These are phyloP conservation scores for Cataglyphis livida DNA, from an alignment of 2,888 invertebrate genomes.

Conservation along the genomic window DNA sequence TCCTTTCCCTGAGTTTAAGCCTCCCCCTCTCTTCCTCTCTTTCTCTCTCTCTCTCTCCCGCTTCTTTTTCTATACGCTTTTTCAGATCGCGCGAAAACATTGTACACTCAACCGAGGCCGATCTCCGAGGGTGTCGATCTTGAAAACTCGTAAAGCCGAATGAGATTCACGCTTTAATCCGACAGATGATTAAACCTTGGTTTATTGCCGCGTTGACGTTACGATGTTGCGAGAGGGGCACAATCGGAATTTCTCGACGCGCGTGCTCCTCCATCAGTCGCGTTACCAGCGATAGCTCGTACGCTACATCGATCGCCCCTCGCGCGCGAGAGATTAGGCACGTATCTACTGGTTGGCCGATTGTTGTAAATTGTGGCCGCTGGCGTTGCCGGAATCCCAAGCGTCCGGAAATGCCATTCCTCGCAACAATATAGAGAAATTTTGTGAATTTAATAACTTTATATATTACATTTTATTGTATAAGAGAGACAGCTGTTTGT, in stretches of 20 bases:
- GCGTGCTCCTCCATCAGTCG: constrained; percentile 53
- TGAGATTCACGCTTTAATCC: constrained; percentile 83
- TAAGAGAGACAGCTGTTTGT: background rate
- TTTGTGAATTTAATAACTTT: background rate
- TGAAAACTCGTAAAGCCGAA: constrained; percentile 84
- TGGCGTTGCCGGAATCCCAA: background rate
- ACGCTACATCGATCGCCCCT: constrained; percentile 35
- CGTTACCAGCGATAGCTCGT: constrained; percentile 38
- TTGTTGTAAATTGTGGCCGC: constrained; percentile 40
- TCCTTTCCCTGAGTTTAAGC: constrained; percentile 40
- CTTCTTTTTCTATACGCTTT: constrained; percentile 34
- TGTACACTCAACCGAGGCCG: constrained; percentile 50
- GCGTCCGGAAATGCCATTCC: background rate
- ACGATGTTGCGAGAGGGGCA: constrained; percentile 66
- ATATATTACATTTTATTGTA: background rate
- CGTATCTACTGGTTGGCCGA: constrained; percentile 29
- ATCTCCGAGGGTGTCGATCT: constrained; percentile 75
- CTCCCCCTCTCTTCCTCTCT: background rate
- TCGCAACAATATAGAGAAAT: background rate
- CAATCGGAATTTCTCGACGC: constrained; percentile 49
- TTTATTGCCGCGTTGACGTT: constrained; percentile 75
- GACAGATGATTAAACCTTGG: constrained; percentile 82
- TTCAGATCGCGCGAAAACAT: constrained; percentile 48
- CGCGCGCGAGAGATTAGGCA: constrained; percentile 48
- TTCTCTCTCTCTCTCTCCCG: background rate